Conservation (phyloP, 2,797 vertebrate species). For the Micropoecilia bifurca region DNA sequence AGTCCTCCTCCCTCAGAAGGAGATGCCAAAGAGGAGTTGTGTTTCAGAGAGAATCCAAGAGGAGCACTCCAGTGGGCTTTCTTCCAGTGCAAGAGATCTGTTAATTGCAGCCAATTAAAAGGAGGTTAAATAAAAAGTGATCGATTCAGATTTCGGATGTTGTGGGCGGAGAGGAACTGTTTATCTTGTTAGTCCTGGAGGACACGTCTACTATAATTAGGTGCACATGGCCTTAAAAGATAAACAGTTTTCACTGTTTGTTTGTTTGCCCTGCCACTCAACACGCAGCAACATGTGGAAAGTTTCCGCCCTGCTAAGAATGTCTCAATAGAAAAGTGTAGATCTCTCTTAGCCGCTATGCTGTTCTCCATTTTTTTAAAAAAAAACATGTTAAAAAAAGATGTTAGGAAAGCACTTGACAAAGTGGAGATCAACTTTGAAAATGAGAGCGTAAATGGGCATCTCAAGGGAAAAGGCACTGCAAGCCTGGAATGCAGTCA, state of each 20-base stretch:
- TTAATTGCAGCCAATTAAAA: conserved; percentile 76
- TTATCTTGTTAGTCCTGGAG: conserved; percentile 77
- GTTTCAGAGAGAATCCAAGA: conserved; percentile 67
- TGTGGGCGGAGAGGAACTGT: conserved; percentile 67
- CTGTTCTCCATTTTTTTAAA: conserved; percentile 27
- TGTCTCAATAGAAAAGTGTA: conserved; percentile 43
- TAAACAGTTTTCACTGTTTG: conserved; percentile 77
- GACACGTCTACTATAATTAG: conserved; percentile 71
- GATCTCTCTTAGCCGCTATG: conserved; percentile 43
- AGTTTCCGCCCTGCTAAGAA: conserved; percentile 60
- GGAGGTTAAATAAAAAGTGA: conserved; percentile 73
- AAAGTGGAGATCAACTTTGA: conserved; percentile 61
- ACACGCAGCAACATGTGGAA: conserved; percentile 52
- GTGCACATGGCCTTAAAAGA: conserved; percentile 72
- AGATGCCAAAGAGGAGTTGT: conserved; percentile 77
- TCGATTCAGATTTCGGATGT: conserved; percentile 74
- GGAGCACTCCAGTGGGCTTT: conserved; percentile 58
- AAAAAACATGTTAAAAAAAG: conserved; percentile 44
- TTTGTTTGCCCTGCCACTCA: conserved; percentile 76
- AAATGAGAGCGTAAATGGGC: conserved; percentile 60
- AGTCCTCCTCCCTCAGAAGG: conserved; percentile 65
- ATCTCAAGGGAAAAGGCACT: conserved; percentile 44
- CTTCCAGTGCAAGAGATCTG: conserved; percentile 67
- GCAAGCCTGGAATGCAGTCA: conserved; percentile 42
- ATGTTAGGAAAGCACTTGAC: conserved; percentile 65